Conservation (phyloP, 2,888 invertebrate genomes). For the Nephrotoma guestfalica region DNA sequence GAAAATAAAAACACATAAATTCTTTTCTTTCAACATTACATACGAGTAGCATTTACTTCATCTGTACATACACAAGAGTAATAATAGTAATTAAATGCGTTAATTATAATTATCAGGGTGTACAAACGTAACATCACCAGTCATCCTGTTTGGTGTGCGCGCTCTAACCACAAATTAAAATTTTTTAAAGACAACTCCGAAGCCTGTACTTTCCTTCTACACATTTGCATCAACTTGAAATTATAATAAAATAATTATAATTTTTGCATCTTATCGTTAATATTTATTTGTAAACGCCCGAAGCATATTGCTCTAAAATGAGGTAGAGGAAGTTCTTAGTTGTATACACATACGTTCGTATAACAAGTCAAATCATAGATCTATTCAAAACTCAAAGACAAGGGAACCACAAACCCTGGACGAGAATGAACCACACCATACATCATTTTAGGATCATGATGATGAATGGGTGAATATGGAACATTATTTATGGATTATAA, state of each 20-base stretch:
- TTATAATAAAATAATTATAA: neutral
- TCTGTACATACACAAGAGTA: neutral
- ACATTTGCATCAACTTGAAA: neutral
- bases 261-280: neutral
- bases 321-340: too few relatives aligned
- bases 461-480: too few relatives aligned
- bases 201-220: neutral
- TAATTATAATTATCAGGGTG: neutral
- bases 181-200: neutral
- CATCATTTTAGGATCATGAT: too few relatives aligned
- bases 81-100: neutral
- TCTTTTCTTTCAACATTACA: neutral
- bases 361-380: too few relatives aligned
- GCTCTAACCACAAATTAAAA: neutral
- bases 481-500: too few relatives aligned
- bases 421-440: too few relatives aligned
- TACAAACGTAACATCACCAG: neutral
- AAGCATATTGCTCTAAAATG: too few relatives aligned
- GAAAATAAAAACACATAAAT: neutral
- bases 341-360: too few relatives aligned
- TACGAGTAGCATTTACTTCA: neutral
- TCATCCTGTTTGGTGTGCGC: neutral
- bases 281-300: neutral
- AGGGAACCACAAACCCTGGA: too few relatives aligned
- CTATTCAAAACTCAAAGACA: too few relatives aligned